Percentiles rank a stretch among this genome's conserved stretches.
Conservation (phyloP, 2,888 invertebrate species). For the Dasysyrphus tricinctus region DNA sequence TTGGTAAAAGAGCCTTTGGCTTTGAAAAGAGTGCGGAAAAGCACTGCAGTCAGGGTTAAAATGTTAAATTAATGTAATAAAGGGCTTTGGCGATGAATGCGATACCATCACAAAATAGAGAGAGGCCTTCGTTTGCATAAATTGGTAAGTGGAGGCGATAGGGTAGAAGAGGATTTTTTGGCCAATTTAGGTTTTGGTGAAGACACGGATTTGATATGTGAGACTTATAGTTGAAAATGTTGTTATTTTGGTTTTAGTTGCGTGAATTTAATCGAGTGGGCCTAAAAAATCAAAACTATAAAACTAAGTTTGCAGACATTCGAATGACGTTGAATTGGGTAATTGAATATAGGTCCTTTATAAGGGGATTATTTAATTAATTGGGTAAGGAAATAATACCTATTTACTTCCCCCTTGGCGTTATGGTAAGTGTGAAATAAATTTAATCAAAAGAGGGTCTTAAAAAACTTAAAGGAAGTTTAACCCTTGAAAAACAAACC, state of each 20-base stretch:
- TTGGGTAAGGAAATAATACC: too few species aligned
- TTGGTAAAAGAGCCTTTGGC: constrained; percentile 13
- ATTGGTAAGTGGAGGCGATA: neutral
- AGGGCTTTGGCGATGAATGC: neutral
- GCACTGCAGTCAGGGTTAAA: constrained; percentile 24
- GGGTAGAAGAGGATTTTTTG: neutral
- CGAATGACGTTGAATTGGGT: too few species aligned
- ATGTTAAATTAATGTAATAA: constrained; percentile 36
- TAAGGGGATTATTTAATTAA: too few species aligned
- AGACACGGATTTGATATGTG: constrained; percentile 21
- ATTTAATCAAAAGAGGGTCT: too few species aligned
- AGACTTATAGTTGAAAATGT: constrained; percentile 30
- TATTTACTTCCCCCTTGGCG: too few species aligned
- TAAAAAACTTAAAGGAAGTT: too few species aligned
- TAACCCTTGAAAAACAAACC: too few species aligned
- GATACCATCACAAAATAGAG: neutral
- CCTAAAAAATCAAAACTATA: neutral
- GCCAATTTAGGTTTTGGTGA: neutral
- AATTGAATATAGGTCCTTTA: too few species aligned
- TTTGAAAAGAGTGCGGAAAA: constrained; percentile 1
- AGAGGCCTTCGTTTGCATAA: neutral
- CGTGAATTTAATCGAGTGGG: constrained; percentile 28
- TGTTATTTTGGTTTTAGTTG: constrained; percentile 51
- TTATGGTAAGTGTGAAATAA: too few species aligned
- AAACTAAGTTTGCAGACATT: too few species aligned